phyloP scores from a whole-genome alignment of 2,113 vertebrate species.

The Hippotragus niger region DNA sequence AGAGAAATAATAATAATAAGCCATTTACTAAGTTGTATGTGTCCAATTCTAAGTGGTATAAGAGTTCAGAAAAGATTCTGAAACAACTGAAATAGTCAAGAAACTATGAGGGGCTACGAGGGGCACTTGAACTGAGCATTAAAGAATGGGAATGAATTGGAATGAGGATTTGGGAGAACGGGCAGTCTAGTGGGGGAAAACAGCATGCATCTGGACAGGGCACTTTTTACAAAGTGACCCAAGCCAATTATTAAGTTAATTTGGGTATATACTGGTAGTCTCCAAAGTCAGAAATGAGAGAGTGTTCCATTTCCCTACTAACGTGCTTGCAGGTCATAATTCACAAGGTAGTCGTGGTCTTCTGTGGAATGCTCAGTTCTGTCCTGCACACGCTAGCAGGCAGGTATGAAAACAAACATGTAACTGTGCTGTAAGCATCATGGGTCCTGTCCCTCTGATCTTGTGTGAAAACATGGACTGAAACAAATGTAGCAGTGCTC shows the following conservation, averaged over 20 bases:
- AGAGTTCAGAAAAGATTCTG: background rate
- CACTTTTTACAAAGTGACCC: background rate
- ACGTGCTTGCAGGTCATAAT: background rate
- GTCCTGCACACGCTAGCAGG: background rate
- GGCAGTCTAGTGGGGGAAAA: background rate
- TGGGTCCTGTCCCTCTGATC: background rate
- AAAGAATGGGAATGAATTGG: background rate
- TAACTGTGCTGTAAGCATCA: background rate
- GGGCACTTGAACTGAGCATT: background rate
- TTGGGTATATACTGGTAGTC: background rate
- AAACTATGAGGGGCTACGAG: background rate
- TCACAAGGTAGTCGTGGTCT: background rate
- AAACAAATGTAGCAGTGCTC: background rate
- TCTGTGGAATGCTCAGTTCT: background rate
- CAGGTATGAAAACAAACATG: background rate
- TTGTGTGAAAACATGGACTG: background rate
- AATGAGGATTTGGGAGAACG: background rate
- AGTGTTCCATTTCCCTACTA: background rate
- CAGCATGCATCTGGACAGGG: too few relatives aligned
- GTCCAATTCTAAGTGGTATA: background rate
- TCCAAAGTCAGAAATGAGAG: background rate
- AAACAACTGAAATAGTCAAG: background rate
- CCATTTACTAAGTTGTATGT: background rate
- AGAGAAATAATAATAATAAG: background rate
- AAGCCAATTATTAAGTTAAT: background rate